Evolutionary conservation across 2,113 vertebrate species (phyloP), one percentile per base, ranked within the genome.

Genomic region (Periophthalmus modestus): DNA sequence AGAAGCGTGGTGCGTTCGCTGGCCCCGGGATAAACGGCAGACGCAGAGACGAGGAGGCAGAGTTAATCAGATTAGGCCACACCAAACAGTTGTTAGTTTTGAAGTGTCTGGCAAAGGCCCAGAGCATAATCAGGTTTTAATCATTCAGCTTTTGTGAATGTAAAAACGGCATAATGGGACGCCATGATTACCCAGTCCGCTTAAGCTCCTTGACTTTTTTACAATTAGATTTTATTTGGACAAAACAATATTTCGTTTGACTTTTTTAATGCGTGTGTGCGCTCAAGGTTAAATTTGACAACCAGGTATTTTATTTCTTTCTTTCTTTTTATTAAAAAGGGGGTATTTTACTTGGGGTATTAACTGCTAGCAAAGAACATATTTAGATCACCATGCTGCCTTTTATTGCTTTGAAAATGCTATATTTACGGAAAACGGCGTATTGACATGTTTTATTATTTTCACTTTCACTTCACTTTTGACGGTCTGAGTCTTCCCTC

Each of bases 51-150:
- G 84, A 83, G 78, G 78, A 78, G 79, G 23, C 69, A 74, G 79
- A 79, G 75, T 72, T 10, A 84, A 82, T 85, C 80, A 79, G 74
- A 85, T 85, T 71, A 74, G 71, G 66, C 68, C 74, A 78, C 65
- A 83, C 82, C 74, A 74, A 47, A 80, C 78, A 24, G 67, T 67
- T 78, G 21, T 52, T 75, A 43, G 0, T 21, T 59, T 67, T 74
- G 78, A 21, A 36, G 36, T 39, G 66, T 71, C 28, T 65, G 62
- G 18, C 62, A 39, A 39, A 19, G 18, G 33, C 62, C 15, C 28
- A 24, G 59, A 15, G 59, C 24, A 1, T 62, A 62, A 62, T 62
- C 59, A 7, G 33, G 59, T 28, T 62, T 62, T 62, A 62, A 34
- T 62, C 13, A 24, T 62, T 62, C 5, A 15, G 23, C 23, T 34